These are phyloP conservation scores for Trogon surrucura DNA, from an alignment of 2,113 vertebrate genomes.

Conservation along the genomic window DNA sequence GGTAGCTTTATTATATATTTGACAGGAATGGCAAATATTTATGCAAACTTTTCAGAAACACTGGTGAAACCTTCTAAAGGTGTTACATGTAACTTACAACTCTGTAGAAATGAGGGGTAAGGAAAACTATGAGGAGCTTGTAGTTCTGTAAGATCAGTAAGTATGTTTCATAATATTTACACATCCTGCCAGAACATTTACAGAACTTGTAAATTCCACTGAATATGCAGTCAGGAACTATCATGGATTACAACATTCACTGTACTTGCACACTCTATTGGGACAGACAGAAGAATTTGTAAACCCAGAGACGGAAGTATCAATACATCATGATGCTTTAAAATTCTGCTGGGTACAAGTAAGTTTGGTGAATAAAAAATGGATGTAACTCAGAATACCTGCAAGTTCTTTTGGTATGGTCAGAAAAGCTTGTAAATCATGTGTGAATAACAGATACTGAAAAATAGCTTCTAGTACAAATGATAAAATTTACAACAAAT, in stretches of 20 bases:
- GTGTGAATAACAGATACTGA: not conserved
- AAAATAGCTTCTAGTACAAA: not conserved
- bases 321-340: slow-evolving; percentile 41
- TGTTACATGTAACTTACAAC: not conserved
- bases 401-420: not conserved
- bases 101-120: not conserved
- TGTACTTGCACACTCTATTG: not conserved
- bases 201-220: not conserved
- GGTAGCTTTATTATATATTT: not conserved
- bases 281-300: not conserved
- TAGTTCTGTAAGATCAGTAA: not conserved
- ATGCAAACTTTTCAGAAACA: not conserved
- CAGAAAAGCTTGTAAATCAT: not conserved
- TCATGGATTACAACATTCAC: slow-evolving; percentile 1
- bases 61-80: not conserved
- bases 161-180: not conserved
- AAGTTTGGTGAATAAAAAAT: not conserved
- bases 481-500: not conserved
- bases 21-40: not conserved
- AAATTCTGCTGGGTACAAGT: not conserved
- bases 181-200: not conserved
- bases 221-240: not conserved
- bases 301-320: slow-evolving; percentile 5
- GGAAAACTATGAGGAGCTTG: not conserved
- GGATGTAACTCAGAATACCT: not conserved